Conservation (phyloP, 2,888 invertebrate genomes). For the Hymenopus coronatus region DNA sequence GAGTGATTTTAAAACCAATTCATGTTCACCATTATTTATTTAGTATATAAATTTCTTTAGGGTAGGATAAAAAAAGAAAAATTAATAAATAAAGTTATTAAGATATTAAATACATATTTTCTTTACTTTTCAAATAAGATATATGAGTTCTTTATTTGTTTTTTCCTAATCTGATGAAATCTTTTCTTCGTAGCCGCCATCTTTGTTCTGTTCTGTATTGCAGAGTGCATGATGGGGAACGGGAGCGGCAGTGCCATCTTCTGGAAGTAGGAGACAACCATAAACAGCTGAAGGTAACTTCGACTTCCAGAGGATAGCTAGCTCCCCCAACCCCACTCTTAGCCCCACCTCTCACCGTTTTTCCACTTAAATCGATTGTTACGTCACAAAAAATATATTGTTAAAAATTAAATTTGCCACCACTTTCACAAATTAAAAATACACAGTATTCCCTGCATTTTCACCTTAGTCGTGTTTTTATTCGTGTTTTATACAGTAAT, state of each 20-base stretch:
- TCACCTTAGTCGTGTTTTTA: constrained; percentile 3
- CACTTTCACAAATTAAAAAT: neutral
- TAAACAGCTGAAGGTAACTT: constrained; percentile 54
- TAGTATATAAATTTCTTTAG: neutral
- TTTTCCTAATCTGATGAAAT: neutral
- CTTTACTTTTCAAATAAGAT: neutral
- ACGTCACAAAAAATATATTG: neutral
- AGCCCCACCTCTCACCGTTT: constrained; percentile 47
- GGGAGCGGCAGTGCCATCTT: constrained; percentile 57
- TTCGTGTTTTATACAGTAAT: neutral
- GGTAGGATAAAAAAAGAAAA: neutral
- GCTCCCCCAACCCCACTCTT: constrained; percentile 45
- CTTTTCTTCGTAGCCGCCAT: constrained; percentile 32
- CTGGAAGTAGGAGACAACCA: constrained; percentile 60
- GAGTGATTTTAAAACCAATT: neutral
- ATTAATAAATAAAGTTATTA: neutral
- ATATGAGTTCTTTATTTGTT: neutral
- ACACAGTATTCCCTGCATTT: neutral
- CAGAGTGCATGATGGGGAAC: constrained; percentile 57
- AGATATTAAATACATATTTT: neutral
- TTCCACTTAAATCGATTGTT: neutral
- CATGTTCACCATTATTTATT: neutral
- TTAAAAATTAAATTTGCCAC: neutral
- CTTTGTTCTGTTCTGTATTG: constrained; percentile 59
- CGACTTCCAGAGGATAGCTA: constrained; percentile 59